Conservation (phyloP, 2,888 invertebrate species). For the Caenorhabditis parvicauda region DNA sequence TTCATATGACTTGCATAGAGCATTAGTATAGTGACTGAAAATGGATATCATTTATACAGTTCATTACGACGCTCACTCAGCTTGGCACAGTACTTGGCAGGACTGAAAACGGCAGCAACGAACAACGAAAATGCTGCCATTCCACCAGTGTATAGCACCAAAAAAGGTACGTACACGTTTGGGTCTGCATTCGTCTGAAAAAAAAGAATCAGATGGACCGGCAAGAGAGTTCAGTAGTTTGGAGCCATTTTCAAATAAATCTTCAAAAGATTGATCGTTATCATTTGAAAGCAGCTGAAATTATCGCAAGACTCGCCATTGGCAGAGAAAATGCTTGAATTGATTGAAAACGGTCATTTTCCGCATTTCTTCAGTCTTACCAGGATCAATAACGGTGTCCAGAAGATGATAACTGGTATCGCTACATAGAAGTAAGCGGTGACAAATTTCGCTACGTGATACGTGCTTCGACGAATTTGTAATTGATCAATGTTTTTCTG, state of each 20-base stretch:
- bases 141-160: constrained; percentile 10
- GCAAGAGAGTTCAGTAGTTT: too few relatives aligned
- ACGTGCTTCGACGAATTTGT: constrained; percentile 5
- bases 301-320: too few relatives aligned
- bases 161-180: constrained; percentile 5
- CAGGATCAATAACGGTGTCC: too few relatives aligned
- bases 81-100: constrained; percentile 7
- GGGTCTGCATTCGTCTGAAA: background rate
- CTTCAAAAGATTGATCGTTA: too few relatives aligned
- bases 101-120: constrained; percentile 10
- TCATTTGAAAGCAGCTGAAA: too few relatives aligned
- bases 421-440: constrained; percentile 16
- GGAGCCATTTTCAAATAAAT: too few relatives aligned
- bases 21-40: constrained; percentile 10
- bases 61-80: constrained; percentile 6
- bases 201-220: background rate
- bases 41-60: background rate
- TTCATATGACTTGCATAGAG: constrained; percentile 16
- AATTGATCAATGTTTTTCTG: constrained; percentile 8
- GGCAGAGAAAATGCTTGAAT: too few relatives aligned
- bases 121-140: constrained; percentile 14
- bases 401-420: too few relatives aligned
- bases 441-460: constrained; percentile 13
- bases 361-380: too few relatives aligned
- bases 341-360: too few relatives aligned